phyloP scores from a whole-genome alignment of 1,140 invertebrate species.

The Drosophila trapezifrons region DNA sequence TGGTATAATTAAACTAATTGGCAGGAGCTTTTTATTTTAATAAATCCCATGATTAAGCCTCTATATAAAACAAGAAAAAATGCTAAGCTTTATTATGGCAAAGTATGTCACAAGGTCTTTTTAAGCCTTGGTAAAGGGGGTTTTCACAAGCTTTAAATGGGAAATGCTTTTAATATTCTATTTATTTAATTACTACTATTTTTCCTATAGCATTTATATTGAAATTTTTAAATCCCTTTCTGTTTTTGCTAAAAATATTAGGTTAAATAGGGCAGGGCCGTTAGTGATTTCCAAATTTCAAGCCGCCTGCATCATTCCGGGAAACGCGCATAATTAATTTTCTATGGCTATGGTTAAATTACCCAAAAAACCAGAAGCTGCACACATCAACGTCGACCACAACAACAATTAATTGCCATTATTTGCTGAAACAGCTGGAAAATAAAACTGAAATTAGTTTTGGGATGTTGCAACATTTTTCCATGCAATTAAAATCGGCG shows the following conservation, averaged over 20 bases:
- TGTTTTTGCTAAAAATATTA: not conserved
- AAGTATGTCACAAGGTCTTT: too few species aligned
- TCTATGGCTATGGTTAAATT: constrained; percentile 4
- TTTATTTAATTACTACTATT: too few species aligned
- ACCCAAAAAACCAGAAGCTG: not conserved
- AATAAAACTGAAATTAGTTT: constrained; percentile 49
- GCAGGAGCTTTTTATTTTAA: not conserved
- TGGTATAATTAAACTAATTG: constrained; percentile 12
- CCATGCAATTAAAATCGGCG: constrained; percentile 62
- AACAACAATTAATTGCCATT: constrained; percentile 33
- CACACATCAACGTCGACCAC: not conserved
- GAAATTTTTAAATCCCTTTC: not conserved
- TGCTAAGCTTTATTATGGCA: not conserved
- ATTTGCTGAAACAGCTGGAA: not conserved
- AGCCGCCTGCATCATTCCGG: not conserved
- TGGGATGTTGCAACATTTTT: constrained; percentile 38
- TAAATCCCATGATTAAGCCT: not conserved
- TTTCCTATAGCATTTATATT: too few species aligned
- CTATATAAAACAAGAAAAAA: not conserved
- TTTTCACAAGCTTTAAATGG: too few species aligned
- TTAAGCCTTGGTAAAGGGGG: too few species aligned
- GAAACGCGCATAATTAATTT: not conserved
- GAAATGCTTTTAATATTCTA: too few species aligned
- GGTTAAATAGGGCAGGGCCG: not conserved
- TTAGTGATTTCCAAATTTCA: not conserved